phyloP scores from a whole-genome alignment of 2,113 vertebrate species.

The Plotosus lineatus region DNA sequence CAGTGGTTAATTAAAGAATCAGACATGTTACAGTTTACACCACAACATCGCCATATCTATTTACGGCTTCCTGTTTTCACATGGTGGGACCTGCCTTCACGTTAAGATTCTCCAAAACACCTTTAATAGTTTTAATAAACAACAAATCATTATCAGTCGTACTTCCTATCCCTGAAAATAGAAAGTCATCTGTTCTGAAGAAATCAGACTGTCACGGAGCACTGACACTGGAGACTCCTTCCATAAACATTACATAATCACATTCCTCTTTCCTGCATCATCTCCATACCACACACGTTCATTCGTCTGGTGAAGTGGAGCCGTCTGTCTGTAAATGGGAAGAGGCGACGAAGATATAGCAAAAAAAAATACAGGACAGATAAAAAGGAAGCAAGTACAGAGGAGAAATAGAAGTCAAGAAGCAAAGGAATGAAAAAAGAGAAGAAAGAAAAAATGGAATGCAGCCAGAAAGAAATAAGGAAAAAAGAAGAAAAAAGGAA shows the following conservation, averaged over 20 bases:
- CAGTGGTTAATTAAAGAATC: neutral
- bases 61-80: neutral
- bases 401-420: neutral
- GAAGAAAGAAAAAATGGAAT: neutral
- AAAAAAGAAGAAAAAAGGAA: neutral
- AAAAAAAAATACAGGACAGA: neutral
- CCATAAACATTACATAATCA: too few species aligned
- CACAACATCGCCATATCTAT: neutral
- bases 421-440: neutral
- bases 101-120: too few species aligned
- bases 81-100: too few species aligned
- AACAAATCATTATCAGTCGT: neutral
- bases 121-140: neutral
- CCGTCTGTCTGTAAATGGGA: too few species aligned
- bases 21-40: neutral
- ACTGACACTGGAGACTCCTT: too few species aligned
- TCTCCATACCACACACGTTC: too few species aligned
- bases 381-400: neutral
- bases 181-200: too few species aligned
- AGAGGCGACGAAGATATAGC: neutral
- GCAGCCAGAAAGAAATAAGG: conserved; percentile 7
- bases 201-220: too few species aligned
- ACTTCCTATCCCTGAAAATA: neutral
- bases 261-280: too few species aligned
- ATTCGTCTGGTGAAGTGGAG: too few species aligned